Conservation (phyloP, 1,140 invertebrate species). For the Leptinotarsa texana region DNA sequence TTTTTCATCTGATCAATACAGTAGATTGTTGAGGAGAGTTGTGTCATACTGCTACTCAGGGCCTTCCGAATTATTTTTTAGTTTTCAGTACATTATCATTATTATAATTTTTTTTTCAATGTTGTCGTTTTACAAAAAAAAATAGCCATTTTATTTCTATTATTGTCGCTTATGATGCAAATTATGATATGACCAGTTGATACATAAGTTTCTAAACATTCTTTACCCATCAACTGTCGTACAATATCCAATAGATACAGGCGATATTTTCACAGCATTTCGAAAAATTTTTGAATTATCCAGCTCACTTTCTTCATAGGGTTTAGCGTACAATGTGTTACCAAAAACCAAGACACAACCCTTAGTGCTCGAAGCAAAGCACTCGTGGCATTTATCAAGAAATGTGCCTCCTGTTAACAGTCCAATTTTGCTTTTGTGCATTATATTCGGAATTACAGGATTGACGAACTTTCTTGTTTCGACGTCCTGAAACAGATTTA, state of each 20-base stretch:
- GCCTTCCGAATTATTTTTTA: no score
- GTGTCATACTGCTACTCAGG: no score
- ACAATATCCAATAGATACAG: slow-evolving; percentile 19
- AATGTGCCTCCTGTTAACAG: slow-evolving; percentile 43
- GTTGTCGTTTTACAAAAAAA: no score
- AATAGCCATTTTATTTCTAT: no score
- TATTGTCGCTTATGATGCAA: no score
- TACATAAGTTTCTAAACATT: no score
- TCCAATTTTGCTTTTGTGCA: slow-evolving; percentile 36
- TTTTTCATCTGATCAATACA: no score
- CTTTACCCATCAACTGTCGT: slow-evolving; percentile 43
- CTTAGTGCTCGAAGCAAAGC: slow-evolving; percentile 36
- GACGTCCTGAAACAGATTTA: slow-evolving; percentile 29
- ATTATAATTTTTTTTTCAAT: no score
- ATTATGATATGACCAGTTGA: no score
- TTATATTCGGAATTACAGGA: slow-evolving; percentile 33
- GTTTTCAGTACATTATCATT: no score
- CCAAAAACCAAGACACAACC: slow-evolving; percentile 48
- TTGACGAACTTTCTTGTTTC: slow-evolving; percentile 31
- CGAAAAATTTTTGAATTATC: slow-evolving; percentile 45
- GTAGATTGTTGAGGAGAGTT: no score
- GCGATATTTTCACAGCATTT: slow-evolving; percentile 45
- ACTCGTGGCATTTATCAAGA: slow-evolving; percentile 45
- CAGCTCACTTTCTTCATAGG: slow-evolving; percentile 36
- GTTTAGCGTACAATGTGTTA: slow-evolving; percentile 42